Percentiles rank a stretch among this genome's conserved stretches.
These are phyloP conservation scores for Junonia oenone DNA, from an alignment of 2,888 invertebrate species.

Conservation along the genomic window DNA sequence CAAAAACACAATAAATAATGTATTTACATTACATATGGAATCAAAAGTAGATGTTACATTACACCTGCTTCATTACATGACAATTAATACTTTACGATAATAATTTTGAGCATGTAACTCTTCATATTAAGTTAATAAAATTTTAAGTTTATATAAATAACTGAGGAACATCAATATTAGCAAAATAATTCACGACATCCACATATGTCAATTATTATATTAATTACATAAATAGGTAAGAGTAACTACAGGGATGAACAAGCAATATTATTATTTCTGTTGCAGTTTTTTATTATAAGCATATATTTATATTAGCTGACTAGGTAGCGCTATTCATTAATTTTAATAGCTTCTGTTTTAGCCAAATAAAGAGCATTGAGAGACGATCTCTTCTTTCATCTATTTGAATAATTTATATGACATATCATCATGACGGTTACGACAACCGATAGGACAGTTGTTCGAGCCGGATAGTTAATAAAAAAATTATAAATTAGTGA, in stretches of 20 bases:
- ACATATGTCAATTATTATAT: slow-evolving; percentile 32
- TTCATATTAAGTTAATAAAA: slow-evolving; percentile 20
- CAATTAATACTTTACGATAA: slow-evolving; percentile 16
- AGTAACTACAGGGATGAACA: slow-evolving; percentile 28
- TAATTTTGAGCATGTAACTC: slow-evolving; percentile 27
- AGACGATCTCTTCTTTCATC: slow-evolving; percentile 23
- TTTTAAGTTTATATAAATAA: slow-evolving; percentile 25
- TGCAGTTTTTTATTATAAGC: slow-evolving; percentile 30
- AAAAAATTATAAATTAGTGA: slow-evolving; percentile 64
- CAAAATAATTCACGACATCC: slow-evolving; percentile 33
- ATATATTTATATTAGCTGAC: slow-evolving; percentile 50
- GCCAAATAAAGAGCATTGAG: slow-evolving; percentile 40
- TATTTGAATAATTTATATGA: slow-evolving; percentile 20
- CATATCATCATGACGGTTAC: slow-evolving; percentile 1
- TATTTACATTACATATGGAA: slow-evolving; percentile 42
- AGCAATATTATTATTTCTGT: slow-evolving; percentile 28
- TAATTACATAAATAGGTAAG: slow-evolving; percentile 32
- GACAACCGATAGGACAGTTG: neutral
- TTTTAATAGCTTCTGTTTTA: slow-evolving; percentile 42
- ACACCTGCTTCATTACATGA: slow-evolving; percentile 11
- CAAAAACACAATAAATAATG: slow-evolving; percentile 53
- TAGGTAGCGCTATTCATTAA: slow-evolving; percentile 50
- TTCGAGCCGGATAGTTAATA: neutral
- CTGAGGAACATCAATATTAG: slow-evolving; percentile 35
- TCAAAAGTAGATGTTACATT: slow-evolving; percentile 14